phyloP scores from a whole-genome alignment of 2,888 invertebrate species.

The Beris chalybata region DNA sequence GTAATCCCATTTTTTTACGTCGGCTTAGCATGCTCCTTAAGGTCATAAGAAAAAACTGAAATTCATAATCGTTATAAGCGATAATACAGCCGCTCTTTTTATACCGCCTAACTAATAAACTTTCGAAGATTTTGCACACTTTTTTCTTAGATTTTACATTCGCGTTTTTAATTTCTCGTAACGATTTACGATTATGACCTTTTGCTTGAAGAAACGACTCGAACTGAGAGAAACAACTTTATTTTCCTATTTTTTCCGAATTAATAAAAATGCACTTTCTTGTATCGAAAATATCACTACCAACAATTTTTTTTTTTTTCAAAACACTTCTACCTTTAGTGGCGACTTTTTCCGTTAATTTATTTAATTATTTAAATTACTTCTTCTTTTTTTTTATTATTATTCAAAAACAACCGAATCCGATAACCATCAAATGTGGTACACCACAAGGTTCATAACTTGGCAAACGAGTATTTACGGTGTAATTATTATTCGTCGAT shows the following conservation, averaged over 20 bases:
- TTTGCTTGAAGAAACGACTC: too few species aligned
- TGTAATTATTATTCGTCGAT: conserved; percentile 24
- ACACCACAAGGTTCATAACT: conserved; percentile 26
- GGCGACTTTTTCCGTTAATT: too few species aligned
- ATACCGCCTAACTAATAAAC: background rate
- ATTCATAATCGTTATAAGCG: conserved; percentile 29
- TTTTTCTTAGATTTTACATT: conserved; percentile 14
- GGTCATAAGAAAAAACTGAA: conserved; percentile 27
- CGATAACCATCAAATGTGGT: conserved; percentile 8
- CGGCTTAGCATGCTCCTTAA: conserved; percentile 24
- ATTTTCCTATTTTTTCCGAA: too few species aligned
- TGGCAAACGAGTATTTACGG: conserved; percentile 14
- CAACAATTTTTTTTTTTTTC: too few species aligned
- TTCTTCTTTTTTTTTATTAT: too few species aligned
- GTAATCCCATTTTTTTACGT: conserved; percentile 29
- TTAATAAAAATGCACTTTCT: too few species aligned
- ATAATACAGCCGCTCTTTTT: conserved; percentile 25
- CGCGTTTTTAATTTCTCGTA: conserved; percentile 23
- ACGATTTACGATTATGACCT: background rate
- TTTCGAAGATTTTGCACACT: too few species aligned
- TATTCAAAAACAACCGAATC: too few species aligned
- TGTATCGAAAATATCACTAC: too few species aligned
- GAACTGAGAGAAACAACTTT: too few species aligned
- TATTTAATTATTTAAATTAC: too few species aligned
- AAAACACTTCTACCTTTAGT: too few species aligned